Base-by-base conservation (phyloP, 2,888 invertebrate species). In the Branchipolynoe longqiensis region DNA sequence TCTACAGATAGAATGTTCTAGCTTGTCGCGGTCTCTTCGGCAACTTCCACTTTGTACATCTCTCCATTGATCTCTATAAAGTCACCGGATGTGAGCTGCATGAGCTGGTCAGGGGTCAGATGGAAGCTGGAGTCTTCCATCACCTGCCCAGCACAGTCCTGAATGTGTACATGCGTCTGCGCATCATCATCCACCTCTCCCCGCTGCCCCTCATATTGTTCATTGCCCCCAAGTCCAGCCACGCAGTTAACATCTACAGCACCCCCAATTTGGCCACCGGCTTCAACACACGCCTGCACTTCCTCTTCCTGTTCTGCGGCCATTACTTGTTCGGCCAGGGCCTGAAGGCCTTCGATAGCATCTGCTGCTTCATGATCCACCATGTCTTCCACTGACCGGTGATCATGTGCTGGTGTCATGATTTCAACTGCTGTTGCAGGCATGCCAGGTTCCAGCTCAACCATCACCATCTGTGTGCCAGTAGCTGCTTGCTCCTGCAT, bases 61-160 rank as follows among this genome's bases (percentile, higher is more conserved):
- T 93, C 92, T 0, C 92, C 93, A 87, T 93, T 91, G 41, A 93
- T 92, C 88, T 93, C 91, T 31, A 93, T 90, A 89, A 89, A 92
- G 86, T 93, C 93, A 28, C 93, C 93, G n/a, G 90, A 87, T 1
- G 90, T 90, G 78, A 93, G 88, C 86, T 91, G 88, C 85, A 91
- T 90, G 14, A 92, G 83, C 87, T 92, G 91, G n/a, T 92, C 92
- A 3, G 90, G 85, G 2, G 91, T 89, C 40, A 92, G 85, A 86
- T 93, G 90, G 38, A 91, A 89, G 33, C 73, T 1, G 78, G 25
- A 25, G 56, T 81, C 18, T 73, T 78, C 12, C 33, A 78, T 25
- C 41, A 78, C 28, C 48, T 41, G 54, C 41, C 78, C 78, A 2
- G 59, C 56, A 8, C 36, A 14, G 40, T 40, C 40, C 56, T 82